These are phyloP conservation scores for Phaedon cochleariae DNA, from an alignment of 2,888 invertebrate species.

Conservation along the genomic window DNA sequence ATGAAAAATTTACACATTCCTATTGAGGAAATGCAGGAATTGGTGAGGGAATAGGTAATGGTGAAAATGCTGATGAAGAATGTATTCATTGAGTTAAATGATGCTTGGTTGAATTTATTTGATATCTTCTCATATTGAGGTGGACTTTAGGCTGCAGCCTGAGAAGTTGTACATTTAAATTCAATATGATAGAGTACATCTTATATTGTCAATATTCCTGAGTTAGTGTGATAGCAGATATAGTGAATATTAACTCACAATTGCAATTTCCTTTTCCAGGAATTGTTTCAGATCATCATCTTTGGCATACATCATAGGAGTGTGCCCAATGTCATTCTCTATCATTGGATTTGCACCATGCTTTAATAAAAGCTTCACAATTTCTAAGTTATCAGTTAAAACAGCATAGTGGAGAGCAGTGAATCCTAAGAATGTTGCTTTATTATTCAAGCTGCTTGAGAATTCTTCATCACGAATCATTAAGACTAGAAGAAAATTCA, in stretches of 20 bases:
- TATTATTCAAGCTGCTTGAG: constrained; percentile 72
- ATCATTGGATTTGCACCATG: constrained; percentile 78
- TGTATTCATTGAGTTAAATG: too few species aligned
- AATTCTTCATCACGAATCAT: constrained; percentile 84
- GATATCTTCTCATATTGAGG: too few species aligned
- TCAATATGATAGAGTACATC: too few species aligned
- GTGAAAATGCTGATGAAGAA: too few species aligned
- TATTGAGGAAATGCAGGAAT: too few species aligned
- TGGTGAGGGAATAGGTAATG: too few species aligned
- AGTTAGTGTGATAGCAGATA: too few species aligned
- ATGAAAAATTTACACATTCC: too few species aligned
- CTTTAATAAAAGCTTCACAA: constrained; percentile 73
- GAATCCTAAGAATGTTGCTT: constrained; percentile 83
- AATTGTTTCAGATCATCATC: constrained; percentile 71
- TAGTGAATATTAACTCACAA: not conserved
- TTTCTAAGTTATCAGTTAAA: constrained; percentile 72
- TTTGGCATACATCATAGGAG: constrained; percentile 77
- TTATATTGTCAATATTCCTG: too few species aligned
- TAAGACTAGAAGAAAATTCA: constrained; percentile 61
- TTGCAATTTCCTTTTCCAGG: constrained; percentile 65
- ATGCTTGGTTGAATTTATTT: too few species aligned
- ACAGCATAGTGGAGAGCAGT: constrained; percentile 91
- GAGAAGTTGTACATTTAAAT: too few species aligned
- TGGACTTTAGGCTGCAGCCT: too few species aligned
- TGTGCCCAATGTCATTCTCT: constrained; percentile 81